Percentiles rank a stretch among this genome's conserved stretches.
phyloP scores from a whole-genome alignment of 2,113 vertebrate species.

The Arvicanthis niloticus region DNA sequence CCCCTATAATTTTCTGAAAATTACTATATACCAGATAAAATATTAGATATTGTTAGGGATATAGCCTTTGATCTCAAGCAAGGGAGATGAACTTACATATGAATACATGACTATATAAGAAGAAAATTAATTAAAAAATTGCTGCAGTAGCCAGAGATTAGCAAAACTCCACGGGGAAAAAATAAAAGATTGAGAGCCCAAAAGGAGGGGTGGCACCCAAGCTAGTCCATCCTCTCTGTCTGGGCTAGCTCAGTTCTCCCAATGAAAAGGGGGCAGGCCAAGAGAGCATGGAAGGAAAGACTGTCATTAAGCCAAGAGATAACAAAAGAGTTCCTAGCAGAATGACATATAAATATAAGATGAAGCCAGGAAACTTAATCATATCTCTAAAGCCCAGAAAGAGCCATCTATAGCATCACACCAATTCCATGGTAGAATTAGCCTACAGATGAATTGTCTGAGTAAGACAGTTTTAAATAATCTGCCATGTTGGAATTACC shows the following conservation, averaged over 20 bases:
- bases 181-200: background rate
- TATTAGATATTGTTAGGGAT: background rate
- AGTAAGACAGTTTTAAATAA: constrained; percentile 57
- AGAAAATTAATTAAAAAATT: constrained; percentile 56
- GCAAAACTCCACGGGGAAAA: constrained; percentile 30
- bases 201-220: background rate
- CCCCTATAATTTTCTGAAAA: constrained; percentile 8
- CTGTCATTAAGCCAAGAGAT: constrained; percentile 17
- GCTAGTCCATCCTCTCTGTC: background rate
- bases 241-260: background rate
- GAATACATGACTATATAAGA: background rate
- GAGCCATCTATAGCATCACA: constrained; percentile 29
- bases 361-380: constrained; percentile 7
- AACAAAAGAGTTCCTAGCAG: background rate
- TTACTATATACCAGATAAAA: constrained; percentile 23
- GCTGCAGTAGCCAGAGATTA: constrained; percentile 9
- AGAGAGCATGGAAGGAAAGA: background rate
- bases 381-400: constrained; percentile 36
- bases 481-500: constrained; percentile 15
- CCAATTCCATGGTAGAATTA: constrained; percentile 33
- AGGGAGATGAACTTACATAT: background rate
- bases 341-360: background rate
- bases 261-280: constrained; percentile 44
- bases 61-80: background rate
- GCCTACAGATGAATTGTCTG: constrained; percentile 54